A percentile compares a stretch with the other conserved stretches of the same genome.
phyloP scores from a whole-genome alignment of 2,113 vertebrate species.

The Mirounga angustirostris region DNA sequence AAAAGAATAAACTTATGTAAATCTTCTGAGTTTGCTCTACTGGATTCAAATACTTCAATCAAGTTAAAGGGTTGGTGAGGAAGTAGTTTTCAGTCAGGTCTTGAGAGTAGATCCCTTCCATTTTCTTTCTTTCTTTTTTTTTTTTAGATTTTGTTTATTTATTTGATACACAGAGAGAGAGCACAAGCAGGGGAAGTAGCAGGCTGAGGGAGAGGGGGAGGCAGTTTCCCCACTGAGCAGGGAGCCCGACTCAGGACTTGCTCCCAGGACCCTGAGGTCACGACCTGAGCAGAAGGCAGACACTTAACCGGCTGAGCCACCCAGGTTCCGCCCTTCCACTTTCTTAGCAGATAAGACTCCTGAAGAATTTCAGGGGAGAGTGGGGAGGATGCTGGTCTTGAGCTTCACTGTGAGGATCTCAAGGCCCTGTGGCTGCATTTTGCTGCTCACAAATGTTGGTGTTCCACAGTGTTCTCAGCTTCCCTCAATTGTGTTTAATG shows the following conservation, averaged over 20 bases:
- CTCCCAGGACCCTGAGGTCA: neutral
- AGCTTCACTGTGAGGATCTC: neutral
- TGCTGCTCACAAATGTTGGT: neutral
- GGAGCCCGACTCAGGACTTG: neutral
- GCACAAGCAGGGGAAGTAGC: too few relatives aligned
- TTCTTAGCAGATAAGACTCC: neutral
- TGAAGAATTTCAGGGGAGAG: neutral
- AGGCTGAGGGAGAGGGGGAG: neutral
- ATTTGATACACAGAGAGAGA: too few relatives aligned
- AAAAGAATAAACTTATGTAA: neutral
- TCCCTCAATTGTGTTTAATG: accelerated
- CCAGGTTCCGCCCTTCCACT: neutral
- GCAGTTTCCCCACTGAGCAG: neutral
- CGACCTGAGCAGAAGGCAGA: too few relatives aligned
- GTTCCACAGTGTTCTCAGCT: neutral
- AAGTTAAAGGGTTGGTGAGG: neutral
- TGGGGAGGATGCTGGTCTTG: neutral
- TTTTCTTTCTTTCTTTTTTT: neutral
- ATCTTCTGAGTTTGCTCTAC: neutral
- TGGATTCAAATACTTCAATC: neutral
- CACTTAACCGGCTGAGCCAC: neutral
- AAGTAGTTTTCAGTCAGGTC: neutral
- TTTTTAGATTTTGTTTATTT: too few relatives aligned
- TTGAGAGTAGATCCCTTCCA: accelerated
- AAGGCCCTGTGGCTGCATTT: accelerated